These are phyloP conservation scores for Laupala kohalensis DNA, from an alignment of 1,140 invertebrate genomes.

Conservation along the genomic window DNA sequence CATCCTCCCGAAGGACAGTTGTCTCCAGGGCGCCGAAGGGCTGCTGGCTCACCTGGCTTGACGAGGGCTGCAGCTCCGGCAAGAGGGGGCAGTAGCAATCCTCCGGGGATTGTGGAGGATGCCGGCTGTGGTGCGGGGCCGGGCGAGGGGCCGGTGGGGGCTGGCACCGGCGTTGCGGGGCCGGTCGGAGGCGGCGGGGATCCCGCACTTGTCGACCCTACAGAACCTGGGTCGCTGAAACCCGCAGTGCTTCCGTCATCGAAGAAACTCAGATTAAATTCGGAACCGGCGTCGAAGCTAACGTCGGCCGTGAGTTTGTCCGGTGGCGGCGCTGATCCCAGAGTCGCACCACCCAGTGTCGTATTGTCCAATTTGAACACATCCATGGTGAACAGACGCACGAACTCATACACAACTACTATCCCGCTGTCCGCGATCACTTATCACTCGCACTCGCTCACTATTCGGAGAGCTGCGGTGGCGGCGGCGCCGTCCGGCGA, in stretches of 20 bases:
- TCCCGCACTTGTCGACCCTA: conserved; percentile 43
- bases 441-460: neutral
- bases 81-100: neutral
- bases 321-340: conserved; percentile 10
- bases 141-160: conserved; percentile 1
- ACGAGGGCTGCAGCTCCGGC: neutral
- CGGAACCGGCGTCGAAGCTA: conserved; percentile 54
- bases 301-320: conserved; percentile 12
- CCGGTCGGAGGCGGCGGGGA: conserved; percentile 32
- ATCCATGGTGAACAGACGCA: conserved; percentile 7
- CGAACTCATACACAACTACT: too few species aligned
- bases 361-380: conserved; percentile 11
- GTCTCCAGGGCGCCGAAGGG: neutral
- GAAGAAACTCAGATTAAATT: conserved; percentile 67
- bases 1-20: too few species aligned
- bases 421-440: too few species aligned
- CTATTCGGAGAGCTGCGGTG: neutral
- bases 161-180: conserved; percentile 3
- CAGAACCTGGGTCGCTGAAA: conserved; percentile 51
- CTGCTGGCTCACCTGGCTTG: conserved; percentile 9
- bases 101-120: neutral
- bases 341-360: conserved; percentile 4
- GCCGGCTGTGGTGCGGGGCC: neutral
- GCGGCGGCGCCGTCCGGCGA: too few species aligned
- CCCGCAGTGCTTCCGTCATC: conserved; percentile 47